Conservation (phyloP, 2,797 vertebrate genomes). For the Xenopus petersii region DNA sequence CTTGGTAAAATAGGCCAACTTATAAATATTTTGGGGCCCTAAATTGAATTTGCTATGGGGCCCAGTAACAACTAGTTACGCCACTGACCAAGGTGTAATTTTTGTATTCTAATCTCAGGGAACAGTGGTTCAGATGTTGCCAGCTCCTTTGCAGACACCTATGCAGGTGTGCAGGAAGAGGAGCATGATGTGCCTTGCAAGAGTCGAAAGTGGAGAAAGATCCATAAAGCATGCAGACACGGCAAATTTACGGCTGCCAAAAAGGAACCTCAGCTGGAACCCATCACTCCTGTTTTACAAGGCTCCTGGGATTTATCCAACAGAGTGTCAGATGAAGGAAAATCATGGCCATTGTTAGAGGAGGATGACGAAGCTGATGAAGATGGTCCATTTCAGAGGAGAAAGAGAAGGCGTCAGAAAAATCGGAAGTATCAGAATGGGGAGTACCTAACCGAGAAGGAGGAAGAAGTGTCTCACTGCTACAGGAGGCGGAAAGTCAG, state of each 20-base stretch:
- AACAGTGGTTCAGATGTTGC: conserved; percentile 31
- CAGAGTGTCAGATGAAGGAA: conserved; percentile 66
- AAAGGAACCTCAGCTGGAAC: conserved; percentile 71
- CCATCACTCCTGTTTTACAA: conserved; percentile 63
- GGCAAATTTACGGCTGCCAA: conserved; percentile 67
- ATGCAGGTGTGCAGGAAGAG: conserved; percentile 61
- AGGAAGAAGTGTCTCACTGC: conserved; percentile 68
- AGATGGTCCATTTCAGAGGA: conserved; percentile 69
- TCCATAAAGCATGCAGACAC: conserved; percentile 70
- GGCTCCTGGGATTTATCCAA: conserved; percentile 64
- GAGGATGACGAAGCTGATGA: conserved; percentile 62
- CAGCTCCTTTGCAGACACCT: neutral
- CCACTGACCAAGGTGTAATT: neutral
- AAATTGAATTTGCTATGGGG: no score
- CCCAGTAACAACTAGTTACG: no score
- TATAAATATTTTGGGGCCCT: no score
- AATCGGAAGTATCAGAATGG: conserved; percentile 92
- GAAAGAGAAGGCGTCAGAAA: conserved; percentile 86
- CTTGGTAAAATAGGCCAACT: no score
- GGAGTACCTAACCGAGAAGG: conserved; percentile 87
- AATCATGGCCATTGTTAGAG: conserved; percentile 65
- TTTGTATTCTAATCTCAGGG: conserved; percentile 56
- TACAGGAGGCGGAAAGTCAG: conserved; percentile 65
- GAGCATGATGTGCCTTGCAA: conserved; percentile 75
- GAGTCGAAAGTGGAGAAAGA: conserved; percentile 69